These are phyloP conservation scores for Cremastobaeus sp. DNA, from an alignment of 2,888 invertebrate genomes.

Conservation along the genomic window DNA sequence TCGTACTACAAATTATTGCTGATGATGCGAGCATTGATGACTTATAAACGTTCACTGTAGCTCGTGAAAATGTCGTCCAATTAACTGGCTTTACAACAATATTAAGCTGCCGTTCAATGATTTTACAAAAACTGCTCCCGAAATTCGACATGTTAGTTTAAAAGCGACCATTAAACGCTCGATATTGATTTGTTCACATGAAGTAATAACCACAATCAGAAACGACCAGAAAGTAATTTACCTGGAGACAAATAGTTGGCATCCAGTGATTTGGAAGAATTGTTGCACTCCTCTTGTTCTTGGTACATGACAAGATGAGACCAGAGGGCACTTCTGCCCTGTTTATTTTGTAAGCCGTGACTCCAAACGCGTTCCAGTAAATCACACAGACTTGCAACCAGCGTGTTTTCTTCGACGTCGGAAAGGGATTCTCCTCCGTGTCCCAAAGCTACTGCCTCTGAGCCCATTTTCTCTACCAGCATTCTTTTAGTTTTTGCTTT, in stretches of 20 bases:
- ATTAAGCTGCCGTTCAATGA: too few relatives aligned
- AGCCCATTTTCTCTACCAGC: conserved; percentile 99
- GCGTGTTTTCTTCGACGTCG: conserved; percentile 95
- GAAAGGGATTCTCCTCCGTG: conserved; percentile 88
- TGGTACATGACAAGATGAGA: conserved; percentile 94
- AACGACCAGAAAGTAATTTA: too few relatives aligned
- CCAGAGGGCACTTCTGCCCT: conserved; percentile 99
- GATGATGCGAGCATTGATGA: too few relatives aligned
- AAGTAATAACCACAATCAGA: too few relatives aligned
- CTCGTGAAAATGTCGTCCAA: too few relatives aligned
- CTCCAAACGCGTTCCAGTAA: conserved; percentile 98
- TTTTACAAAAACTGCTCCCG: too few relatives aligned
- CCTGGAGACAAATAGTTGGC: conserved; percentile 83
- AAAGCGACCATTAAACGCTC: too few relatives aligned
- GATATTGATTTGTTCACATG: too few relatives aligned
- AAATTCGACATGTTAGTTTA: too few relatives aligned
- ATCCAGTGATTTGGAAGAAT: conserved; percentile 81
- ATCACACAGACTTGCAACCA: conserved; percentile 98
- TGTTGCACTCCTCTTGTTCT: conserved; percentile 86
- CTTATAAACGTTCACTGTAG: too few relatives aligned
- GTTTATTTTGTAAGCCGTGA: conserved; percentile 96
- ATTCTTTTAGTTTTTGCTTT: conserved; percentile 98
- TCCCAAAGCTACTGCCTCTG: conserved; percentile 96
- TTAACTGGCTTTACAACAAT: too few relatives aligned
- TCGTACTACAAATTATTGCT: too few relatives aligned